phyloP scores from a whole-genome alignment of 2,113 vertebrate genomes.

The Catagonus wagneri region DNA sequence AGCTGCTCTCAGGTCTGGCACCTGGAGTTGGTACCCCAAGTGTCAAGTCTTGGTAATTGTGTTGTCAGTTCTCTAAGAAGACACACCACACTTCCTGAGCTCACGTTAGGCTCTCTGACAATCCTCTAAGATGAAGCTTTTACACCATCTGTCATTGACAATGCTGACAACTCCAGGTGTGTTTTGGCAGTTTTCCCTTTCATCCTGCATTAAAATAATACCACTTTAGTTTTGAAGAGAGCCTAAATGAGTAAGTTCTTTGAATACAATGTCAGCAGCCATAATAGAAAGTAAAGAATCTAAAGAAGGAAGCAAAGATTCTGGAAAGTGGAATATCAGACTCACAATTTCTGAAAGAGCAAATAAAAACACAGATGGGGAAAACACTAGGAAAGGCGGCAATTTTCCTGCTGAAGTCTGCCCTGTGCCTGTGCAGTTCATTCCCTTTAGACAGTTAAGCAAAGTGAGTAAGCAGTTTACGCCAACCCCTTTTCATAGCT shows the following conservation, averaged over 20 bases:
- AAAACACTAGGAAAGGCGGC: background rate
- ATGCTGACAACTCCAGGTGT: background rate
- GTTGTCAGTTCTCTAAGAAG: background rate
- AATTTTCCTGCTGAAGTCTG: background rate
- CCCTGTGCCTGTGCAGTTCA: background rate
- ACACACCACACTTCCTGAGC: background rate
- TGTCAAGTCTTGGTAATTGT: background rate
- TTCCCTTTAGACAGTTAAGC: background rate
- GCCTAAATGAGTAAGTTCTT: background rate
- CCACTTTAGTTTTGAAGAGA: slow-evolving; percentile 24
- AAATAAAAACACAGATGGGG: background rate
- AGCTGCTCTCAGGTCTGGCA: background rate
- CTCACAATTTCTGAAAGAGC: background rate
- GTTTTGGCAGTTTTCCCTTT: background rate
- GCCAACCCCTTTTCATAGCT: background rate
- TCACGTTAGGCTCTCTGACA: background rate
- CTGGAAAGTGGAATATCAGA: background rate
- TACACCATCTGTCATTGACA: background rate
- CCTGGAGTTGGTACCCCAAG: background rate
- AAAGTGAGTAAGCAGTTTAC: background rate
- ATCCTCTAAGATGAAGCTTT: background rate
- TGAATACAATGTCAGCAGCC: background rate
- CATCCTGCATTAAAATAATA: background rate
- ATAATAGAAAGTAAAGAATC: background rate
- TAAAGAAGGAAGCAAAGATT: background rate